Evolutionary conservation across 1,140 invertebrate genomes (phyloP).

Genomic region (Drosophila pseudoananassae): DNA sequence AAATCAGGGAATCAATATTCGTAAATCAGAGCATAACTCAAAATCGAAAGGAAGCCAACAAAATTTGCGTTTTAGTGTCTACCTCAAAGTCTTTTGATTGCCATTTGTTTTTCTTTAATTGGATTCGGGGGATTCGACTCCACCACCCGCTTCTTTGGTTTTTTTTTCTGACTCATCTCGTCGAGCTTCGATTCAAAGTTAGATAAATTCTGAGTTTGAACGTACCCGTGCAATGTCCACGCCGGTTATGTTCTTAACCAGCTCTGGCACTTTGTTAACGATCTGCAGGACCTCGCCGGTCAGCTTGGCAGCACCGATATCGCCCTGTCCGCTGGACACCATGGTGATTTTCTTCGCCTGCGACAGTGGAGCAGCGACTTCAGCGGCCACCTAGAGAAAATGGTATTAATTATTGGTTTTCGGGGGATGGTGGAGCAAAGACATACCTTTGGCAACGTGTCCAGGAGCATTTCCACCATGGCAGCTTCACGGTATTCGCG

Average conservation of each 20-base stretch:
- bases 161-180: constrained; percentile 12
- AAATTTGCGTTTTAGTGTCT: constrained; percentile 48
- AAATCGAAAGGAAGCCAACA: constrained; percentile 39
- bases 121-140: constrained; percentile 7
- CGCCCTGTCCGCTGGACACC: constrained; percentile 96
- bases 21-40: constrained; percentile 44
- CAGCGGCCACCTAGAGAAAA: constrained; percentile 92
- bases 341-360: constrained; percentile 97
- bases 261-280: constrained; percentile 94
- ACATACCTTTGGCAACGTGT: constrained; percentile 96
- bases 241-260: constrained; percentile 96
- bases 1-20: constrained; percentile 51
- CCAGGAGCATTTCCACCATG: constrained; percentile 98
- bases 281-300: constrained; percentile 97
- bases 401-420: constrained; percentile 17
- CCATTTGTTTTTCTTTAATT: constrained; percentile 64
- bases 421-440: background rate
- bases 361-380: constrained; percentile 96
- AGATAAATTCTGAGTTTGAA: constrained; percentile 74
- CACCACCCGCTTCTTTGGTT: background rate
- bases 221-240: constrained; percentile 94
- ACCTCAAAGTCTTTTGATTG: constrained; percentile 79
- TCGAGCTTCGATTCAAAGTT: constrained; percentile 38
- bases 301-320: constrained; percentile 96
- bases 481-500: constrained; percentile 98